A percentile compares a stretch with the other conserved stretches of the same genome.
Evolutionary conservation across 37 sponge, comb jelly and placozoan genomes (phyloP).

Genomic region (Chondrilla cf. caribensis): DNA sequence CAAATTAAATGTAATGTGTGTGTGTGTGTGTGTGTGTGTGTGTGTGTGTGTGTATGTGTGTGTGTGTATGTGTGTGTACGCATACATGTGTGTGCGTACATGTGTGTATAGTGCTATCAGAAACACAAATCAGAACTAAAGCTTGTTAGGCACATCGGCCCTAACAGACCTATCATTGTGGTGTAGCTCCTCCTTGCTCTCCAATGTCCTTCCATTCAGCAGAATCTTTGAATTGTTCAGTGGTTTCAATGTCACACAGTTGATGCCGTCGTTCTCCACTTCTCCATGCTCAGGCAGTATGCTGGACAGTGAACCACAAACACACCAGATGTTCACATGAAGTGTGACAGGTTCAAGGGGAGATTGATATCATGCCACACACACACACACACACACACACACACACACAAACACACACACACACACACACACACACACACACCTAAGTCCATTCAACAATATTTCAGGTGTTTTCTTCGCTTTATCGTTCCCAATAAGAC

Average conservation of each 20-base stretch:
- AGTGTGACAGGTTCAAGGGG: too few species aligned
- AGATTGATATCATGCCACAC: slow-evolving; percentile 1
- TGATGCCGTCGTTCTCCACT: slow-evolving; percentile 29
- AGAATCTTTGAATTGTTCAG: slow-evolving; percentile 42
- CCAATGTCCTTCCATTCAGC: slow-evolving; percentile 47
- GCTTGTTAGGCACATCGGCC: too few species aligned
- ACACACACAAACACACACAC: not conserved
- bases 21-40: not conserved
- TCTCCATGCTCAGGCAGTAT: slow-evolving; percentile 56
- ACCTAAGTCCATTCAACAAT: slow-evolving; percentile 62
- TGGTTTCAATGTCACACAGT: slow-evolving; percentile 19
- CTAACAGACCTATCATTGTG: slow-evolving; percentile 88
- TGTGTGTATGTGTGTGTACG: not conserved
- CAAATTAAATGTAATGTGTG: too few species aligned
- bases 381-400: not conserved
- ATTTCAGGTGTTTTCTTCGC: slow-evolving; percentile 48
- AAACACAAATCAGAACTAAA: not conserved
- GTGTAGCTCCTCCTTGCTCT: slow-evolving; percentile 32
- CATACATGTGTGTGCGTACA: not conserved
- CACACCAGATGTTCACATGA: too few species aligned
- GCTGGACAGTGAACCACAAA: slow-evolving; percentile 30
- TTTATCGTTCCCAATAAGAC: slow-evolving; percentile 27
- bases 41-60: not conserved
- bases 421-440: too few species aligned
- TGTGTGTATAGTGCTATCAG: not conserved